These are phyloP conservation scores for Autographa gamma DNA, from an alignment of 2,888 invertebrate species.

Conservation along the genomic window DNA sequence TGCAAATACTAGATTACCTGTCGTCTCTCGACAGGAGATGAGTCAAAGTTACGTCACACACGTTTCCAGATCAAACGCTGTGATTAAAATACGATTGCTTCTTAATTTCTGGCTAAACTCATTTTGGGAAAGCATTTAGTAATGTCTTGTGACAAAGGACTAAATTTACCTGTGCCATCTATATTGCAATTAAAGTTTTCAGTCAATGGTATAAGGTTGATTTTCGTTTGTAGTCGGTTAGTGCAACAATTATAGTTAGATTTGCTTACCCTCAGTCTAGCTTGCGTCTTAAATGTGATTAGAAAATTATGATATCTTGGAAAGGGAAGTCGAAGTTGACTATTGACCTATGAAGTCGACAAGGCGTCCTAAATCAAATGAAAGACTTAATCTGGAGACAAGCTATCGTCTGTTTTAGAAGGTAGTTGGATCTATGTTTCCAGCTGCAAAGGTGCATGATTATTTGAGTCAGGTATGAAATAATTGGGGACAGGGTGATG, in stretches of 20 bases:
- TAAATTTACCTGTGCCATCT: background rate
- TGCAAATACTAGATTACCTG: background rate
- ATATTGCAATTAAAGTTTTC: background rate
- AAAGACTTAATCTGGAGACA: background rate
- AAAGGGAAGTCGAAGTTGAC: background rate
- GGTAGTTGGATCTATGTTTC: background rate
- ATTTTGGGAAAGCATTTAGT: constrained; percentile 1
- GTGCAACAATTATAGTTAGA: background rate
- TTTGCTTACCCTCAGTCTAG: background rate
- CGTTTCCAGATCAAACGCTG: background rate
- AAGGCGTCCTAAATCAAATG: background rate
- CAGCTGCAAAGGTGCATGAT: too few species aligned
- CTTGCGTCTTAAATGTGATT: background rate
- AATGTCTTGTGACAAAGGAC: background rate
- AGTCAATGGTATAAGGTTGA: background rate
- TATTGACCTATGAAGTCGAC: background rate
- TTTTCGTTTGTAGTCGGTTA: background rate
- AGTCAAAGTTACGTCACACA: background rate
- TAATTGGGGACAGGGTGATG: too few species aligned
- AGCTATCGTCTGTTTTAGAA: background rate
- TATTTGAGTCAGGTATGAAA: too few species aligned
- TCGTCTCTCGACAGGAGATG: constrained; percentile 2
- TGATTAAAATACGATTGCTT: constrained; percentile 1
- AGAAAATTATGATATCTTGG: background rate
- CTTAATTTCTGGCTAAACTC: constrained; percentile 1